Percentiles rank a stretch among this genome's conserved stretches.
Conservation (phyloP, 2,888 invertebrate species). For the Acleris laterana region DNA sequence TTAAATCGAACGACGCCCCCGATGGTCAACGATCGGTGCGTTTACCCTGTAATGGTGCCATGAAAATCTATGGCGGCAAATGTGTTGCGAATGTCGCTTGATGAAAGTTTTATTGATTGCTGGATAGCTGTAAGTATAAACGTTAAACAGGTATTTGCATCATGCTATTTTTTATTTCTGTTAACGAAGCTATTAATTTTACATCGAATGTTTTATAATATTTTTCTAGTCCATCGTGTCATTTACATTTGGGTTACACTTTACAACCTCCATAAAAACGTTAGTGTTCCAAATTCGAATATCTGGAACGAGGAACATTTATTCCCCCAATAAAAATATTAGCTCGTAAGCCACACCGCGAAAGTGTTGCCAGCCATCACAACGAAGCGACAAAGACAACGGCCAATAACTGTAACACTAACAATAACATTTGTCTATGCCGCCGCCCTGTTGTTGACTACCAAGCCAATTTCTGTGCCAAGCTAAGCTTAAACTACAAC, state of each 20-base stretch:
- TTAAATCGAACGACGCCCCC: slow-evolving; percentile 73
- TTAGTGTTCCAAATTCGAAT: slow-evolving; percentile 29
- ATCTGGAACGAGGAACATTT: slow-evolving; percentile 40
- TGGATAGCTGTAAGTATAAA: neutral
- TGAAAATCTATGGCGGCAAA: slow-evolving; percentile 75
- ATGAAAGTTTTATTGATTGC: slow-evolving; percentile 11
- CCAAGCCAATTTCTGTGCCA: slow-evolving; percentile 57
- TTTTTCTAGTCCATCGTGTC: neutral
- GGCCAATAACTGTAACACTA: slow-evolving; percentile 74
- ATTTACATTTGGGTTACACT: neutral
- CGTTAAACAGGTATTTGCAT: too few species aligned
- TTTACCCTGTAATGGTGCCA: slow-evolving; percentile 73
- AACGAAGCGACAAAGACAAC: slow-evolving; percentile 58
- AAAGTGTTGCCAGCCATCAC: slow-evolving; percentile 70
- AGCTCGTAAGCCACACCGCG: slow-evolving; percentile 47
- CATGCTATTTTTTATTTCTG: too few species aligned
- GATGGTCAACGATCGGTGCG: slow-evolving; percentile 66
- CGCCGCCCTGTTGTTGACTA: slow-evolving; percentile 58
- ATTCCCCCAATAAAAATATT: slow-evolving; percentile 50
- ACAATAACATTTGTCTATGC: slow-evolving; percentile 71
- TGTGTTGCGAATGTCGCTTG: slow-evolving; percentile 70
- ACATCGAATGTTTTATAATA: too few species aligned
- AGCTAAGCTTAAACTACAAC: slow-evolving; percentile 16
- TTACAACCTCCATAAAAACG: slow-evolving; percentile 3
- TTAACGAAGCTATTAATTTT: too few species aligned